Conservation (phyloP, 2,888 invertebrate species). For the Epinotia demarniana region DNA sequence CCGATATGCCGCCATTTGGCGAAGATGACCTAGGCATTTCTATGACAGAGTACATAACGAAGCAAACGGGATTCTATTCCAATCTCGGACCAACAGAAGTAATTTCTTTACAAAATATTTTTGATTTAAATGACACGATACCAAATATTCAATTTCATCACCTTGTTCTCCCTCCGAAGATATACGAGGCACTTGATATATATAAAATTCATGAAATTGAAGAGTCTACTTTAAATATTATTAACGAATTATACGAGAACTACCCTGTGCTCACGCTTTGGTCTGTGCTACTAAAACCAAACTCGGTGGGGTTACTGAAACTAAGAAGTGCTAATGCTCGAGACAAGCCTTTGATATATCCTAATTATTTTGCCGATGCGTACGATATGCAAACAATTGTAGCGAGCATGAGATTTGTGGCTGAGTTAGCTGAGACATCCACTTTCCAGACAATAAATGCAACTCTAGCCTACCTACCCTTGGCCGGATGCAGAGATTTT, state of each 20-base stretch:
- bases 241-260: conserved; percentile 46
- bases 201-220: conserved; percentile 35
- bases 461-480: conserved; percentile 49
- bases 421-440: conserved; percentile 63
- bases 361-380: conserved; percentile 83
- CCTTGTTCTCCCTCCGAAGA: conserved; percentile 25
- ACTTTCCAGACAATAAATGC: conserved; percentile 63
- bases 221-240: conserved; percentile 14
- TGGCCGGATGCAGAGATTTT: conserved; percentile 36
- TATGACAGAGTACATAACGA: conserved; percentile 64
- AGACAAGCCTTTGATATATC: conserved; percentile 81
- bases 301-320: conserved; percentile 77
- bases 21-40: conserved; percentile 44
- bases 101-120: conserved; percentile 87
- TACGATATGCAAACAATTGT: conserved; percentile 73
- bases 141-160: conserved; percentile 69
- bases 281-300: conserved; percentile 64
- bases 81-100: conserved; percentile 87
- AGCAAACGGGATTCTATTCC: conserved; percentile 85
- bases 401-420: conserved; percentile 60
- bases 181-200: conserved; percentile 31
- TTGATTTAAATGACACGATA: conserved; percentile 79
- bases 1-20: conserved; percentile 48
- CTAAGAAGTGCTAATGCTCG: conserved; percentile 78
- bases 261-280: conserved; percentile 53